These are phyloP conservation scores for Calameuta filiformis DNA, from an alignment of 2,888 invertebrate genomes.

Conservation along the genomic window DNA sequence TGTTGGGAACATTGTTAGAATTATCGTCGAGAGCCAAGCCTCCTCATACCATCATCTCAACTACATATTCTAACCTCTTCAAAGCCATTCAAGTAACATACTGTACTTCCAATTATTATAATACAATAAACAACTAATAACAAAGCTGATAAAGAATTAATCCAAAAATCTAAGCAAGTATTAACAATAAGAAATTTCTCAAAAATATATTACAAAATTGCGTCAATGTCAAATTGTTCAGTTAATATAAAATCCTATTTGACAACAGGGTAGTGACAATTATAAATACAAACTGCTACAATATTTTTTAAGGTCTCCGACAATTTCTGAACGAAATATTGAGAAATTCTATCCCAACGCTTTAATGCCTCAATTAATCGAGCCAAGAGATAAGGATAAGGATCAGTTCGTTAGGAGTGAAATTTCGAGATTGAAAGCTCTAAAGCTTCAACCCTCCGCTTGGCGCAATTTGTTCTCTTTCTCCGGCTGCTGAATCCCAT, in stretches of 20 bases:
- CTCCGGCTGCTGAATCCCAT: background rate
- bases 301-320: too few species aligned
- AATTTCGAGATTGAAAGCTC: constrained; percentile 7
- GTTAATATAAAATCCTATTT: too few species aligned
- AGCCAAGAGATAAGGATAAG: constrained; percentile 3
- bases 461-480: background rate
- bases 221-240: too few species aligned
- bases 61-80: too few species aligned
- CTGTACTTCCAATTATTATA: background rate
- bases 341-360: background rate
- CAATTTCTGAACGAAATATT: too few species aligned
- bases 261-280: too few species aligned
- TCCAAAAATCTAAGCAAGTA: background rate
- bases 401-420: constrained; percentile 4
- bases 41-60: too few species aligned
- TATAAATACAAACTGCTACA: too few species aligned
- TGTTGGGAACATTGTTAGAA: too few species aligned
- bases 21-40: too few species aligned
- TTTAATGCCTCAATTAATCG: background rate
- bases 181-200: background rate
- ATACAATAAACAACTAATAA: background rate
- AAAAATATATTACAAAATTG: background rate
- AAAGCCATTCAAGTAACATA: too few species aligned
- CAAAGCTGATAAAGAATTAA: background rate
- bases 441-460: background rate